Evolutionary conservation across 2,113 vertebrate species (phyloP).

Genomic region (Tamias sibiricus): DNA sequence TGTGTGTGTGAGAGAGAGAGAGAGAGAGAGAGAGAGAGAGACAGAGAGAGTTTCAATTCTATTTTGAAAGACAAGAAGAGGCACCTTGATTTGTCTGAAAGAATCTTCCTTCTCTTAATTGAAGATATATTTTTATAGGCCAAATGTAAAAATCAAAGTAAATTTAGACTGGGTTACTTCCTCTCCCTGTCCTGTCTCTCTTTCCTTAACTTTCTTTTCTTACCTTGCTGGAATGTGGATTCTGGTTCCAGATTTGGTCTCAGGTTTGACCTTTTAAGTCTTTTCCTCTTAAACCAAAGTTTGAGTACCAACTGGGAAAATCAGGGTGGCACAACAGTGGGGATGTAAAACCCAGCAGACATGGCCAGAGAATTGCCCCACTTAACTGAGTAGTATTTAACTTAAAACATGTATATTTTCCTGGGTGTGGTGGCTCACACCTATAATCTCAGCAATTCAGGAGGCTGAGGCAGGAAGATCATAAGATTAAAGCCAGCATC

Average conservation of each 20-base stretch:
- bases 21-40: too few relatives aligned
- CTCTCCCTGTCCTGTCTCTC: not conserved
- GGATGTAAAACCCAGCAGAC: not conserved
- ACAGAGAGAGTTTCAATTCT: conserved; percentile 66
- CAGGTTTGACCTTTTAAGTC: not conserved
- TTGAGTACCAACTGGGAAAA: not conserved
- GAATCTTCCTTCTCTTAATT: conserved; percentile 54
- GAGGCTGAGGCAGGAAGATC: too few relatives aligned
- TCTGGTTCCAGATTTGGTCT: not conserved
- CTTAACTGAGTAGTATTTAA: conserved; percentile 9
- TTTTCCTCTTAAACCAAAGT: conserved; percentile 19
- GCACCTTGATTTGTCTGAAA: conserved; percentile 76
- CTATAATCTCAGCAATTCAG: too few relatives aligned
- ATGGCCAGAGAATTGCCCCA: not conserved
- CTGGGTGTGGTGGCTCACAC: too few relatives aligned
- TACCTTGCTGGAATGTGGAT: not conserved
- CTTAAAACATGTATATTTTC: not conserved
- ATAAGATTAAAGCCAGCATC: too few relatives aligned
- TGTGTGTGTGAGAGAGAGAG: not conserved
- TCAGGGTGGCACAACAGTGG: not conserved
- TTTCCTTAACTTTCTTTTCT: not conserved
- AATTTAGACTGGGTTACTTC: conserved; percentile 60
- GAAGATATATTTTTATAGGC: conserved; percentile 79
- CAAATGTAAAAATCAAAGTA: conserved; percentile 64
- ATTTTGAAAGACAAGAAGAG: conserved; percentile 75